These are phyloP conservation scores for Lysandra coridon DNA, from an alignment of 2,888 invertebrate genomes.

Conservation along the genomic window DNA sequence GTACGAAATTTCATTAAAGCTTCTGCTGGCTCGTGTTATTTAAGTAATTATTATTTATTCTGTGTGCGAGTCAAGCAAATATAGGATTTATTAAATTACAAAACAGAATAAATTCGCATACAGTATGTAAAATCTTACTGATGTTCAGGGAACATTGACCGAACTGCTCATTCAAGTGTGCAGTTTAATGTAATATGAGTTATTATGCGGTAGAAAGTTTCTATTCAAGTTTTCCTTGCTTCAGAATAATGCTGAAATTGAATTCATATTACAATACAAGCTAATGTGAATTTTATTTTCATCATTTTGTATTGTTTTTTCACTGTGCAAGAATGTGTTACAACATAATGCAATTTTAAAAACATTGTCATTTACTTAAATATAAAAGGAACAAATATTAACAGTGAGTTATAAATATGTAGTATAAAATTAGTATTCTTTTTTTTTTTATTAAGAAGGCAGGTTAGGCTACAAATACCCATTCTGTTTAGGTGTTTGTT, in stretches of 20 bases:
- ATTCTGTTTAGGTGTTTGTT: no score
- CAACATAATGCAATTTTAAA: no score
- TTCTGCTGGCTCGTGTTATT: no score
- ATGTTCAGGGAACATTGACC: slow-evolving; percentile 45
- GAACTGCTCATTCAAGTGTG: slow-evolving; percentile 47
- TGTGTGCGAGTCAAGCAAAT: not conserved
- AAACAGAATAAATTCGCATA: not conserved
- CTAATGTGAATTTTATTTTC: not conserved
- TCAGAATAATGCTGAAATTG: not conserved
- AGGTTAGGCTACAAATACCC: no score
- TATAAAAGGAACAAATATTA: no score
- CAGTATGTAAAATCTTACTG: slow-evolving; percentile 25
- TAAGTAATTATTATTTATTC: not conserved
- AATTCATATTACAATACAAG: not conserved
- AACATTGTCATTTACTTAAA: no score
- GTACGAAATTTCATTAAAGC: no score
- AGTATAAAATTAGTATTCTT: no score
- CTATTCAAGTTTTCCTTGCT: slow-evolving; percentile 21
- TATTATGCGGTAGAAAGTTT: slow-evolving; percentile 45
- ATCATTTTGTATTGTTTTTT: no score
- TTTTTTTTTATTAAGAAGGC: no score
- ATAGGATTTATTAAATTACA: not conserved
- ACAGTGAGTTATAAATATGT: no score
- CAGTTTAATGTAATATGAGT: slow-evolving; percentile 43
- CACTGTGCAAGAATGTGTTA: no score